Evolutionary conservation across 2,888 invertebrate species (phyloP).

Genomic region (Eristalinus aeneus): DNA sequence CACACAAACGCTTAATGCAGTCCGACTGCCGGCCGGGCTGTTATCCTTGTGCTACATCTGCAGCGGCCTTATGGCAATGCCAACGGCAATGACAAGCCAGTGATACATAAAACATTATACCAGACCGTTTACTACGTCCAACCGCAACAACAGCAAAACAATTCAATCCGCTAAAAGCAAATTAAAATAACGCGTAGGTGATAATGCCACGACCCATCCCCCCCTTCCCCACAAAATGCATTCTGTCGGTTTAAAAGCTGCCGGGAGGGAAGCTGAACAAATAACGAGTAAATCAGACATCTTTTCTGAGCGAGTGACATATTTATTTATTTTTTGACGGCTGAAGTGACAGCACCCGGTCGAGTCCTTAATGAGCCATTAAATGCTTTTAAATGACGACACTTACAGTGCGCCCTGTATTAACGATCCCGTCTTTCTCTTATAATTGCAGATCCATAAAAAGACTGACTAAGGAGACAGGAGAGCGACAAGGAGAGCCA

Average conservation of each 20-base stretch:
- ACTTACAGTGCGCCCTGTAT: slow-evolving; percentile 50
- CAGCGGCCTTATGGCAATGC: background rate
- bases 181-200: slow-evolving; percentile 43
- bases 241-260: slow-evolving; percentile 11
- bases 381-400: slow-evolving; percentile 56
- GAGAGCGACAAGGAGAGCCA: slow-evolving; percentile 10
- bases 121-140: slow-evolving; percentile 12
- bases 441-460: slow-evolving; percentile 66
- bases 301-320: background rate
- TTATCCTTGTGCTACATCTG: background rate
- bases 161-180: slow-evolving; percentile 51
- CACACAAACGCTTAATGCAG: background rate
- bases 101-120: slow-evolving; percentile 20
- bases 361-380: slow-evolving; percentile 52
- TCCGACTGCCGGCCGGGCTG: too few species aligned
- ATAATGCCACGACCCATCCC: slow-evolving; percentile 3
- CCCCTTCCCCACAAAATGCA: background rate
- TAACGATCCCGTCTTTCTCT: slow-evolving; percentile 46
- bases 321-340: background rate
- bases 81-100: background rate
- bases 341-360: slow-evolving; percentile 47
- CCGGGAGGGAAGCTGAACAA: background rate
- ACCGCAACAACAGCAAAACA: slow-evolving; percentile 20
- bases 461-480: slow-evolving; percentile 37
- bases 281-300: slow-evolving; percentile 20